Percentiles rank a stretch among this genome's conserved stretches.
Evolutionary conservation across 2,888 invertebrate genomes (phyloP).

Genomic region (Pachliopta kotzebuea): DNA sequence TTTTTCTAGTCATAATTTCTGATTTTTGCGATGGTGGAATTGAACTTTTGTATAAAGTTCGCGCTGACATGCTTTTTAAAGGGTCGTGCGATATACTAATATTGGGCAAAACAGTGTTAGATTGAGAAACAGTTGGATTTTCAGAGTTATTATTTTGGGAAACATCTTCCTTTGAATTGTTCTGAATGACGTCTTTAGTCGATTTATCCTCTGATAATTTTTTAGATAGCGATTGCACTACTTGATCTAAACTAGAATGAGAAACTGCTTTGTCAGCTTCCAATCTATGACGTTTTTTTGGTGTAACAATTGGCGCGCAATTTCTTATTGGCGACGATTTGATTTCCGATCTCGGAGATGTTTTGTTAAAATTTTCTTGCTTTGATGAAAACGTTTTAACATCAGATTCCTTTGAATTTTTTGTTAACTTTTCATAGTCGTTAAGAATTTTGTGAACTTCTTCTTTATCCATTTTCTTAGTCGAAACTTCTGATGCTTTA

Average conservation of each 20-base stretch:
- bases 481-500: conserved; percentile 54
- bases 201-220: conserved; percentile 69
- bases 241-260: conserved; percentile 66
- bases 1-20: conserved; percentile 82
- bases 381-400: conserved; percentile 53
- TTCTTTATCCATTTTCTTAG: conserved; percentile 73
- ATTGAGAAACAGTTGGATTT: conserved; percentile 39
- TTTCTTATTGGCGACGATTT: conserved; percentile 62
- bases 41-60: conserved; percentile 71
- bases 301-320: conserved; percentile 81
- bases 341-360: conserved; percentile 63
- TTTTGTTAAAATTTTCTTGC: conserved; percentile 52
- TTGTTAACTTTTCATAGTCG: conserved; percentile 69
- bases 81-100: conserved; percentile 56
- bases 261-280: conserved; percentile 79
- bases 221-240: conserved; percentile 73
- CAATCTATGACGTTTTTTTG: conserved; percentile 86
- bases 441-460: conserved; percentile 74
- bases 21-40: conserved; percentile 75
- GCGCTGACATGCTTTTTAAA: conserved; percentile 73
- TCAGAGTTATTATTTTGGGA: conserved; percentile 57
- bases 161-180: conserved; percentile 46
- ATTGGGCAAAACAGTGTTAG: conserved; percentile 39
- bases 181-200: conserved; percentile 30
- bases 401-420: conserved; percentile 65